These are phyloP conservation scores for Standfussiana lucernea DNA, from an alignment of 2,888 invertebrate species.

Conservation along the genomic window DNA sequence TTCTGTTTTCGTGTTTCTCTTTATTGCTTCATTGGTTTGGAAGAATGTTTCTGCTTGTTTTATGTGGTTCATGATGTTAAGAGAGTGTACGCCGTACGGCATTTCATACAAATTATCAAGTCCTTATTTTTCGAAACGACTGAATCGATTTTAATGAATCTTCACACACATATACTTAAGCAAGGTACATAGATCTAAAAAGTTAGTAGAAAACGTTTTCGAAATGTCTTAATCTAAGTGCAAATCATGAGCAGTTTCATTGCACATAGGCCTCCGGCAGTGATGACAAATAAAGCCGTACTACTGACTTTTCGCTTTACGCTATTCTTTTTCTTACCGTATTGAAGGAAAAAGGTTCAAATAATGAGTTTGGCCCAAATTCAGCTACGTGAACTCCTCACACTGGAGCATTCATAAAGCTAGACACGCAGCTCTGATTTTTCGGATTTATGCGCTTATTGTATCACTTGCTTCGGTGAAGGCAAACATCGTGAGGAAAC, in stretches of 20 bases:
- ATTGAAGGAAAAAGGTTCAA: not conserved
- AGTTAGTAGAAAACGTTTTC: no score
- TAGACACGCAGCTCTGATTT: no score
- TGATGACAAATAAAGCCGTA: not conserved
- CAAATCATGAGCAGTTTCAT: not conserved
- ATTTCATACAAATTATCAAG: no score
- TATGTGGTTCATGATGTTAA: not conserved
- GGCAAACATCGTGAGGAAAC: no score
- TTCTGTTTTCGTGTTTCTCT: conserved; percentile 22
- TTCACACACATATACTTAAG: no score
- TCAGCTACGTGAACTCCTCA: not conserved
- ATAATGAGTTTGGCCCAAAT: not conserved
- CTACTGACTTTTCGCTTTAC: not conserved
- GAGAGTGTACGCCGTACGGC: no score
- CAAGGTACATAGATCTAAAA: no score
- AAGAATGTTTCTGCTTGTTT: conserved; percentile 12
- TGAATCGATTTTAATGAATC: no score
- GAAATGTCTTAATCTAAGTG: no score
- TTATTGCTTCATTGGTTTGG: conserved; percentile 1
- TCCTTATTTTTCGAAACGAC: no score
- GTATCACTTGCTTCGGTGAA: no score
- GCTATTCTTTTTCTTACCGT: not conserved
- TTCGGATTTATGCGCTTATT: no score
- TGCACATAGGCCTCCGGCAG: not conserved
- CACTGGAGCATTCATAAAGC: not conserved